phyloP scores from a whole-genome alignment of 2,888 invertebrate species.

The Cataglyphis albicans region DNA sequence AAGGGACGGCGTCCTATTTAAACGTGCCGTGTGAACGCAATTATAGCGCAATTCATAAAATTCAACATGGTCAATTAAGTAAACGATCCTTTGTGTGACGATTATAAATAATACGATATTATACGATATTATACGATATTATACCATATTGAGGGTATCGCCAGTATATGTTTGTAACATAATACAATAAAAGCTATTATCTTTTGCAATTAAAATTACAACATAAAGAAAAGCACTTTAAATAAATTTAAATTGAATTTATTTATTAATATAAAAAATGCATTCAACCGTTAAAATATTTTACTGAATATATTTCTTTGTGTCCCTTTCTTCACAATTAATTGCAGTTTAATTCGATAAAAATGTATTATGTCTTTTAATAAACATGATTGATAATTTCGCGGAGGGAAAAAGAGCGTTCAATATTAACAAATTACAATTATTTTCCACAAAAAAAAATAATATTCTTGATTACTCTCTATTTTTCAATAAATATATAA shows the following conservation, averaged over 20 bases:
- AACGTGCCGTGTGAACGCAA: slow-evolving; percentile 16
- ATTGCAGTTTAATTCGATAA: not conserved
- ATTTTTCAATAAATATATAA: not conserved
- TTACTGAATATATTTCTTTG: not conserved
- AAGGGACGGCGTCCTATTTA: slow-evolving; percentile 14
- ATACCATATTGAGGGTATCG: not conserved
- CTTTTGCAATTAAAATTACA: slow-evolving; percentile 5
- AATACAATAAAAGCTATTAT: slow-evolving; percentile 20
- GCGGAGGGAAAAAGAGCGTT: not conserved
- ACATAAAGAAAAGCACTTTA: not conserved
- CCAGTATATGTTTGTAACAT: not conserved
- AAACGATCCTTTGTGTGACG: not conserved
- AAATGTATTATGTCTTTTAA: slow-evolving; percentile 1
- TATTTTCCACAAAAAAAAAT: not conserved
- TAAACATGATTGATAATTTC: not conserved
- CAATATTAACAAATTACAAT: not conserved
- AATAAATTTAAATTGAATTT: slow-evolving; percentile 22
- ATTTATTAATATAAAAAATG: not conserved
- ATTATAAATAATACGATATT: slow-evolving; percentile 24
- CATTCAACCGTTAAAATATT: not conserved
- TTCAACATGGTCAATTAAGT: slow-evolving; percentile 14
- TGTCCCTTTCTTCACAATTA: not conserved
- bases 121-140: not conserved
- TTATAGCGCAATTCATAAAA: slow-evolving; percentile 23
- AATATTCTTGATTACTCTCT: not conserved